Conservation (phyloP, 2,113 vertebrate genomes). For the Gadus chalcogrammus region DNA sequence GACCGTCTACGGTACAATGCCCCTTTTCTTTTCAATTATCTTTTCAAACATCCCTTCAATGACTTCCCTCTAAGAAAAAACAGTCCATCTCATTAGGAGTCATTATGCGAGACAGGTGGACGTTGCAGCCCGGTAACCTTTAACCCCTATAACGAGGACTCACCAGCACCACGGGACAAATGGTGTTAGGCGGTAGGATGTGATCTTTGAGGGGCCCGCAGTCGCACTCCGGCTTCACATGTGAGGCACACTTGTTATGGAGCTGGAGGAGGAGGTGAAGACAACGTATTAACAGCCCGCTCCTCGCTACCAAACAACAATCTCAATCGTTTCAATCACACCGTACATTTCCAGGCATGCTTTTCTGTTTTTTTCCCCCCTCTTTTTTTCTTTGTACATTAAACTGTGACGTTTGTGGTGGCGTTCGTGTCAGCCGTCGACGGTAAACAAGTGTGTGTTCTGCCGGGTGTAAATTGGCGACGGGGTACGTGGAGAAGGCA, state of each 20-base stretch:
- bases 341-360: conserved; percentile 15
- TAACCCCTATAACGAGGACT: conserved; percentile 55
- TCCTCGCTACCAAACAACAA: neutral
- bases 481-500: conserved; percentile 33
- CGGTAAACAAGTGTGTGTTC: conserved; percentile 48
- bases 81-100: neutral
- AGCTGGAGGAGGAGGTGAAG: conserved; percentile 70
- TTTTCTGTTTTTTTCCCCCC: conserved; percentile 19
- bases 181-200: conserved; percentile 89
- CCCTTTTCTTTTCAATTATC: no score
- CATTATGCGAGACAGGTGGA: neutral
- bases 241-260: conserved; percentile 96
- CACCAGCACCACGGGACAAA: conserved; percentile 92
- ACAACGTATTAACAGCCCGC: conserved; percentile 37
- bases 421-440: neutral
- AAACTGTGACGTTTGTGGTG: no score
- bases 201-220: conserved; percentile 90
- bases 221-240: conserved; percentile 93
- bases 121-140: neutral
- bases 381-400: conserved; percentile 38
- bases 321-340: neutral
- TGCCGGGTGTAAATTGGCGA: conserved; percentile 63
- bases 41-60: no score
- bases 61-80: no score
- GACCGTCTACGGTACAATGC: no score